phyloP scores from a whole-genome alignment of 92 coral and sea anemone genomes.

The Epizoanthus illoricatus region DNA sequence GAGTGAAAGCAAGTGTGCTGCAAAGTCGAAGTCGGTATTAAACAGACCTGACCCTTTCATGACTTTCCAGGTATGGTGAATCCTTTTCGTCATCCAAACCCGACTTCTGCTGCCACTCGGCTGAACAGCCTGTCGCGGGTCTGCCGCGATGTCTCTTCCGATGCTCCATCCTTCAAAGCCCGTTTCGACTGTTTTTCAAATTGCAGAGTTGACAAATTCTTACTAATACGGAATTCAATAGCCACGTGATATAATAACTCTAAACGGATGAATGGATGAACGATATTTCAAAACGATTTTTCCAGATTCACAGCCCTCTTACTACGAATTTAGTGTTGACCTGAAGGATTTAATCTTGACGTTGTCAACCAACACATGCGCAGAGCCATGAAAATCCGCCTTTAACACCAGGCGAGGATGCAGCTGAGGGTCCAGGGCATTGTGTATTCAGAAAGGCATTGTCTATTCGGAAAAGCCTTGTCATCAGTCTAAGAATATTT shows the following conservation, averaged over 20 bases:
- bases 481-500: too few species aligned
- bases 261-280: background rate
- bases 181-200: background rate
- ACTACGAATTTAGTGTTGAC: too few species aligned
- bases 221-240: background rate
- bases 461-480: too few species aligned
- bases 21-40: constrained; percentile 14
- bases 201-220: background rate
- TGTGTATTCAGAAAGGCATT: too few species aligned
- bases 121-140: background rate
- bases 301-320: too few species aligned
- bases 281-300: too few species aligned
- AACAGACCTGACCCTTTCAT: constrained; percentile 10
- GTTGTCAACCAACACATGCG: too few species aligned
- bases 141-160: background rate
- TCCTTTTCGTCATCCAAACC: constrained; percentile 7
- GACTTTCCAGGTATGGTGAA: constrained; percentile 17
- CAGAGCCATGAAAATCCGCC: too few species aligned
- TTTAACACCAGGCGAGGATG: too few species aligned
- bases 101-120: constrained; percentile 13
- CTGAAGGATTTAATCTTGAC: too few species aligned
- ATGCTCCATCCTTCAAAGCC: background rate
- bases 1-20: constrained; percentile 8
- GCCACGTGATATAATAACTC: background rate
- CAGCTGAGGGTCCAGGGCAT: too few species aligned